Base-by-base conservation (phyloP, 2,888 invertebrate species). In the Myathropa florea region DNA sequence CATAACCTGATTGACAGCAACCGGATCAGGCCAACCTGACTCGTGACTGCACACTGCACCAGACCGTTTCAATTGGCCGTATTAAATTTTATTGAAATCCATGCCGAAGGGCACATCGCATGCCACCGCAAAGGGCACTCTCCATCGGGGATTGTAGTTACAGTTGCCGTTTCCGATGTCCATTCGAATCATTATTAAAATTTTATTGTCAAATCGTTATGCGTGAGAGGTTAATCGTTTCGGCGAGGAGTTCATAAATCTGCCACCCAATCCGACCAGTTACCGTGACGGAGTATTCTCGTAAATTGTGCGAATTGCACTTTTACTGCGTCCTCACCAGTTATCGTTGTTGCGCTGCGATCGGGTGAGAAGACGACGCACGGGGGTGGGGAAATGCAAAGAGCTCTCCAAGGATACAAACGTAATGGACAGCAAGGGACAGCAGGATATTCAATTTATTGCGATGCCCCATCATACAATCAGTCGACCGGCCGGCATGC, bases 381-480 rank as follows among this genome's bases (percentile, higher is more conserved):
- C n/a, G n/a, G 53, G 14, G 21, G 26, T 33, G 18, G 21, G 28
- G 10, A 46, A 55, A 24, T 36, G 24, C 14, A 24, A 57, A 67
- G 64, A 63, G 53, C 59, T 26, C 68, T 30, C 55, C 55, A 67
- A 68, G 65, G 64, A 39, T 6, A 21, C 23, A 39, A 53, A 28
- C 59, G 61, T 81, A 65, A 76, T 81, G 82, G 64, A 72, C 55
- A 39, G 57, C 71, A 68, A 63, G 72, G 67, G 72, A 81, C 55
- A 46, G 63, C 72, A 73, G 85, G 83, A 83, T 83, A 83, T 83
- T 86, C 68, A 86, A 86, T 85, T 81, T 85, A 85, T 71, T 81
- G 72, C 67, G 30, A 61, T 60, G 68, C 14, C 71, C 55, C 28
- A 65, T 63, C 65, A 55, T 57, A 30, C 46, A 28, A 18, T 9